Evolutionary conservation across 1,140 invertebrate genomes (phyloP).

Genomic region (Anastrepha obliqua): DNA sequence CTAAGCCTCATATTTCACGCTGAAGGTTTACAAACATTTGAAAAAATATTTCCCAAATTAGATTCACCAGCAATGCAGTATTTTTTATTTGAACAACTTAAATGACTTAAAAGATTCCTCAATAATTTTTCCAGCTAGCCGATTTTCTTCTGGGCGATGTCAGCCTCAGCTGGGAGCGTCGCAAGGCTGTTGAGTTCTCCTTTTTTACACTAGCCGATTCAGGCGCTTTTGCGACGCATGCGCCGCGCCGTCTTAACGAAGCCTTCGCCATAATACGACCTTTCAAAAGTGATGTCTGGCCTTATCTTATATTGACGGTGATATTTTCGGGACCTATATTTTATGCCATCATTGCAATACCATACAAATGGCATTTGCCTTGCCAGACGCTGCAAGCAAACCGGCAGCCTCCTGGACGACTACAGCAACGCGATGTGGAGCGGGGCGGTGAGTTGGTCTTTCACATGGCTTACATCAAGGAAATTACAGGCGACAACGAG

Average conservation of each 20-base stretch:
- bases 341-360: slow-evolving; percentile 76
- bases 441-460: slow-evolving; percentile 54
- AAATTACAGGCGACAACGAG: slow-evolving; percentile 62
- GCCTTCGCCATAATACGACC: slow-evolving; percentile 82
- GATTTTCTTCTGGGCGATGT: slow-evolving; percentile 83
- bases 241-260: slow-evolving; percentile 81
- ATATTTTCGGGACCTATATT: slow-evolving; percentile 76
- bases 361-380: slow-evolving; percentile 71
- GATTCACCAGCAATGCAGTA: no score
- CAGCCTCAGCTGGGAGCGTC: slow-evolving; percentile 81
- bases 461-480: slow-evolving; percentile 68
- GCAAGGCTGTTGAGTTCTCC: slow-evolving; percentile 81
- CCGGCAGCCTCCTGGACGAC: not conserved
- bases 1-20: no score
- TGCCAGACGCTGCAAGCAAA: not conserved
- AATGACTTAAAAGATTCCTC: no score
- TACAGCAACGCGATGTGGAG: slow-evolving; percentile 59
- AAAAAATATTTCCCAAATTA: no score
- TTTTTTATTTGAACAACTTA: no score
- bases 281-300: slow-evolving; percentile 81
- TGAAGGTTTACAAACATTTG: no score
- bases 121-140: slow-evolving; percentile 76
- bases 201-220: slow-evolving; percentile 83
- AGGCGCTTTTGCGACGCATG: slow-evolving; percentile 82
- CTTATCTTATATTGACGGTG: slow-evolving; percentile 76